Conservation (phyloP, 2,113 vertebrate species). For the Odocoileus virginianus region DNA sequence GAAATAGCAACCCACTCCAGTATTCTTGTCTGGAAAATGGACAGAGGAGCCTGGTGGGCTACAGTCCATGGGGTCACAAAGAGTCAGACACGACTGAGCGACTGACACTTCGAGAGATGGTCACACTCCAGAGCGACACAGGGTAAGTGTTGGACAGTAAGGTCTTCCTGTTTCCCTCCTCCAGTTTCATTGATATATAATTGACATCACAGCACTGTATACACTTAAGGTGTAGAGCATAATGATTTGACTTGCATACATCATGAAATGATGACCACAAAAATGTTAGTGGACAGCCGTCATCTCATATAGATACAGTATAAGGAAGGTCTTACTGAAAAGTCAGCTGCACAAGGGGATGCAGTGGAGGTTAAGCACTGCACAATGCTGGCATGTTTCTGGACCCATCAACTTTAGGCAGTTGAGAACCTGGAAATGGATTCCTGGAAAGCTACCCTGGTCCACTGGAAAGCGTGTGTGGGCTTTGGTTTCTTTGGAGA, state of each 20-base stretch:
- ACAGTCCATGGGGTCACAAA: not conserved
- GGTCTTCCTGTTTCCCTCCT: not conserved
- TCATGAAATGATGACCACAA: not conserved
- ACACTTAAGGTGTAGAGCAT: not conserved
- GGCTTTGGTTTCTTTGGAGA: not conserved
- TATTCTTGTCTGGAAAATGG: not conserved
- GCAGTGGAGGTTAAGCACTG: fast-evolving
- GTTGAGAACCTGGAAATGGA: not conserved
- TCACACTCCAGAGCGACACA: not conserved
- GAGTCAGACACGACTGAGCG: not conserved
- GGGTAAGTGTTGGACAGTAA: not conserved
- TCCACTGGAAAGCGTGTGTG: not conserved
- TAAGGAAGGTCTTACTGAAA: not conserved
- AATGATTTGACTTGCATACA: not conserved
- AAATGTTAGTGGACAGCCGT: not conserved
- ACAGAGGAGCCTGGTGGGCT: not conserved
- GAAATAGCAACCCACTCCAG: not conserved
- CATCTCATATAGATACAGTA: fast-evolving
- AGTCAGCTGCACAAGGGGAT: not conserved
- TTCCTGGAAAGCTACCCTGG: not conserved
- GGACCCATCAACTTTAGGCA: not conserved
- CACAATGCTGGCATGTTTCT: not conserved
- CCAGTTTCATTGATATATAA: not conserved
- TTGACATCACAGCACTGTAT: not conserved
- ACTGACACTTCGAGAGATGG: not conserved